Conservation (phyloP, 2,113 vertebrate genomes). For the Pelodiscus sinensis region DNA sequence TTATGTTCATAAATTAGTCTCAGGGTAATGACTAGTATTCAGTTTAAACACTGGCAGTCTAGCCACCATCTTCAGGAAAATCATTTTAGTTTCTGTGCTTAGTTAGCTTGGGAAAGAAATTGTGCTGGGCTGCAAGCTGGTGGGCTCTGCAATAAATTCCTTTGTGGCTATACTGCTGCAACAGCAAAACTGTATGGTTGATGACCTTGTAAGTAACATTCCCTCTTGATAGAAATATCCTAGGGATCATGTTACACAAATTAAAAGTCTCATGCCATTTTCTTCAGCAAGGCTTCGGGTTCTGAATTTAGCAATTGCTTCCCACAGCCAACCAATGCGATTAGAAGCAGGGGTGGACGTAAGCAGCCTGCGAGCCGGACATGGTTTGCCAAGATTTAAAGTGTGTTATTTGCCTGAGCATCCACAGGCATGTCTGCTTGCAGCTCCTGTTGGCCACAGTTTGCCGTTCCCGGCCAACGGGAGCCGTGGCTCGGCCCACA, state of each 20-base stretch:
- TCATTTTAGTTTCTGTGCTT: not conserved
- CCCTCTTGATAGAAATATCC: constrained; percentile 22
- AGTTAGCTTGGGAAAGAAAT: not conserved
- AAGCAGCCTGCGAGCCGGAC: no score
- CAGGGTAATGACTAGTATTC: no score
- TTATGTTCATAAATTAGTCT: not conserved
- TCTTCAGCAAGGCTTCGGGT: accelerated
- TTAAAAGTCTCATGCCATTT: accelerated
- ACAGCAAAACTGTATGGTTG: constrained; percentile 9
- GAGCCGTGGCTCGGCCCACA: no score
- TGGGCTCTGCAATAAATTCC: not conserved
- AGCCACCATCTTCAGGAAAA: not conserved
- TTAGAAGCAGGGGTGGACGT: no score
- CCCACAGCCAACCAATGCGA: not conserved
- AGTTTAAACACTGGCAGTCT: no score
- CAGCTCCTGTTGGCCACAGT: no score
- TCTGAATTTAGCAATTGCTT: not conserved
- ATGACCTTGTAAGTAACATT: constrained; percentile 10
- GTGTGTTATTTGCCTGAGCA: no score
- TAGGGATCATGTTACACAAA: not conserved
- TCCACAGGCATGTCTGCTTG: no score
- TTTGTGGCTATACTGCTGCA: constrained; percentile 16
- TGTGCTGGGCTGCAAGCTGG: not conserved
- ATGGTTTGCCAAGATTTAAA: no score
- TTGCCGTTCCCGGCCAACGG: no score